Percentiles rank a stretch among this genome's conserved stretches.
Conservation (phyloP, 2,888 invertebrate species). For the Brachypterus glaber region DNA sequence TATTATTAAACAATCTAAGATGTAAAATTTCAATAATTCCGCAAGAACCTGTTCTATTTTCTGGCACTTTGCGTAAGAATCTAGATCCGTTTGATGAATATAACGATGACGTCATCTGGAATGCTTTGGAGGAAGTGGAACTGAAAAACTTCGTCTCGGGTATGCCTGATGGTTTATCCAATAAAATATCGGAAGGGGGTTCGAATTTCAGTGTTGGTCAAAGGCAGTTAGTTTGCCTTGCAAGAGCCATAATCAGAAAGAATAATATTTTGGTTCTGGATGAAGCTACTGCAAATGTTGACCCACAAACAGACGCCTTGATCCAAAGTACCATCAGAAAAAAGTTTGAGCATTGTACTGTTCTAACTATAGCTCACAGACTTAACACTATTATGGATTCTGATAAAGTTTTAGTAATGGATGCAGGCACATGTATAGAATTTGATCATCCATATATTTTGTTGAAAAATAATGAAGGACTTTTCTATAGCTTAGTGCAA, state of each 20-base stretch:
- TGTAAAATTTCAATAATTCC: slow-evolving; percentile 75
- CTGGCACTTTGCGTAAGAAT: slow-evolving; percentile 77
- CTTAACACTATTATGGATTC: slow-evolving; percentile 78
- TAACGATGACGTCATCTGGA: slow-evolving; percentile 68
- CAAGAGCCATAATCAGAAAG: slow-evolving; percentile 46
- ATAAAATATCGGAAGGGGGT: slow-evolving; percentile 50
- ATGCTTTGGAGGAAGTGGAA: slow-evolving; percentile 70
- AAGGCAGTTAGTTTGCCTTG: slow-evolving; percentile 57
- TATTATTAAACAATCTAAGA: slow-evolving; percentile 66
- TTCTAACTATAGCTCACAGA: slow-evolving; percentile 72
- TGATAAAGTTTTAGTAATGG: slow-evolving; percentile 70
- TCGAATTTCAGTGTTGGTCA: slow-evolving; percentile 39
- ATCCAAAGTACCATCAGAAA: slow-evolving; percentile 65
- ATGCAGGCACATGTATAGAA: slow-evolving; percentile 64
- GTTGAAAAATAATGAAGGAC: slow-evolving; percentile 45
- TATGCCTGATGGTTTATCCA: slow-evolving; percentile 40
- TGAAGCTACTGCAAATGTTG: slow-evolving; percentile 74
- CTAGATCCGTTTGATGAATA: slow-evolving; percentile 81
- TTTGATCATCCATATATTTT: slow-evolving; percentile 61
- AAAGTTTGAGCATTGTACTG: slow-evolving; percentile 66
- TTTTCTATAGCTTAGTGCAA: slow-evolving; percentile 52
- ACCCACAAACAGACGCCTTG: slow-evolving; percentile 64
- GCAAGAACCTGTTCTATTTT: slow-evolving; percentile 77
- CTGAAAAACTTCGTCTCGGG: slow-evolving; percentile 50
- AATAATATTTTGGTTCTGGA: slow-evolving; percentile 36